Base-by-base conservation (phyloP, 2,113 vertebrate species). In the Amblyopsis rosae region DNA sequence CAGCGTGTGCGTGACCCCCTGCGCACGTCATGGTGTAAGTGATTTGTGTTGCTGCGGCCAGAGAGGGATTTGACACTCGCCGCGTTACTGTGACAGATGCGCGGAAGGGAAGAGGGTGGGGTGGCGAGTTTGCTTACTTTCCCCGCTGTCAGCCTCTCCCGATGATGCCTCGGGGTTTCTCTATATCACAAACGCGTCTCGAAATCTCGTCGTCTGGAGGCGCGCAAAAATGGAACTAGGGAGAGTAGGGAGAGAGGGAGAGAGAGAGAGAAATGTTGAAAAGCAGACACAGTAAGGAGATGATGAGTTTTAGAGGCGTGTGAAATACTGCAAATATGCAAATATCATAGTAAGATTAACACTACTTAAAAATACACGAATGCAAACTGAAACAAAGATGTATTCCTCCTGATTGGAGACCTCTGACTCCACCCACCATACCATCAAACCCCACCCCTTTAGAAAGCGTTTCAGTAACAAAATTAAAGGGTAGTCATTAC, bases 201-300 rank as follows among this genome's bases (percentile, higher is more conserved):
- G 93, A 91, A 91, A 90, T 93, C 90, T 79, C 90, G 92, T 93
- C 94, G 92, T 93, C 94, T 91, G 91, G 87, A 90, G 92, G 92
- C 91, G 92, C 92, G 90, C 88, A 93, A 89, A 87, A 92, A 84
- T 81, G 7, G 35, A 41, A 8, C 4, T 0, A 8, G 35, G 7
- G 90, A 87, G 92, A 82, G 90, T n/a, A 92, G 26, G 2, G 26
- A 26, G 90, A 87, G 92, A 84, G 82, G 3, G 35, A 41, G 35
- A 41, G 35, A 7, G 92, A 93, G 93, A 91, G 93, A 91, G 91
- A 91, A 90, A 88, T 91, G 91, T 92, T 92, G 91, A 86, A 85
- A 90, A 92, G 6, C 35, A 41, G 5, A 41, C 3, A 41, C 90
- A 92, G 87, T 93, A 92, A 85, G 82, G 81, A 88, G 86, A 17